Evolutionary conservation across 2,888 invertebrate genomes (phyloP), one percentile per base, ranked within the genome.

Genomic region (Scaptomyza flava): DNA sequence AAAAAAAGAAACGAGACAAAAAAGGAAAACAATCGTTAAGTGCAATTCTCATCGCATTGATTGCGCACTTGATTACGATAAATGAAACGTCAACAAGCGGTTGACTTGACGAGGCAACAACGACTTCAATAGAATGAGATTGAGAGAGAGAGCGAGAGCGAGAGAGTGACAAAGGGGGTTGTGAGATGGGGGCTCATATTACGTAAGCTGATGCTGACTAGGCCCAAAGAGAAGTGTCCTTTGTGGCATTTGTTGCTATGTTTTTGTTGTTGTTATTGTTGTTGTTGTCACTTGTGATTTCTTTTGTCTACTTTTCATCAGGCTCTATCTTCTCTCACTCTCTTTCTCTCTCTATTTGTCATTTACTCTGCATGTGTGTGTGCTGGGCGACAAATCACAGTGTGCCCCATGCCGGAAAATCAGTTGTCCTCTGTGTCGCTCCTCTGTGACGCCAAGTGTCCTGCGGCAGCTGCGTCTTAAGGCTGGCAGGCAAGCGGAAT

Each of bases 21-120:
- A 51, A 30, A 41, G 41, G 38, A 61, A 52, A 53, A 68, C 56
- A 75, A 79, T 57, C 65, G 79, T 74, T 84, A 82, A 83, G 82
- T 83, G 87, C 82, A 83, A 87, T 87, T 81, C 85, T 77, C 74
- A 30, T 70, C 87, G 82, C 85, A 83, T 87, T 83, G 82, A 83
- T 83, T 83, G 82, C 82, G 82, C 85, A 83, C 82, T 83, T 83
- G 82, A 83, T 83, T 83, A 87, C 82, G 87, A 83, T 83, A 83
- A 83, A 83, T 83, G 82, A 83, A 83, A 83, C 82, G 82, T 83
- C 82, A 83, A 83, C 82, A 83, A 79, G 80, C 63, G 58, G 41
- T 20, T 33, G 56, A 50, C 60, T 65, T 65, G 66, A 48, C 68
- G 69, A 70, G 36, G 14, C 61, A 47, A 23, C 23, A 45, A 41